Percentiles rank a stretch among this genome's conserved stretches.
phyloP scores from a whole-genome alignment of 2,113 vertebrate genomes.

The Syngnathoides biaculeatus region DNA sequence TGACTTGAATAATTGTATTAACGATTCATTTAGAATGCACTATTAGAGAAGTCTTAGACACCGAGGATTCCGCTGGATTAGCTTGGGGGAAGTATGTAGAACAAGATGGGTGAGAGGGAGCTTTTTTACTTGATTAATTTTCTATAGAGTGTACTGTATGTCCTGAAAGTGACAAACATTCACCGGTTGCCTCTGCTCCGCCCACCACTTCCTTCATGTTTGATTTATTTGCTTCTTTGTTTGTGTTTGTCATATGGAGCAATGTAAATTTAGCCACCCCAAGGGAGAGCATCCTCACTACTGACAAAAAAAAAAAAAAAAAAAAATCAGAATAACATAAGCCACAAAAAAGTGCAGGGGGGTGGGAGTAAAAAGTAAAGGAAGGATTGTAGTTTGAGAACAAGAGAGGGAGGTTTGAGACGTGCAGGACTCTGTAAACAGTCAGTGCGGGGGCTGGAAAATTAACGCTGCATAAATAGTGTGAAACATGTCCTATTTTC shows the following conservation, averaged over 20 bases:
- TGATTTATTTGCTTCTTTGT: conserved; percentile 70
- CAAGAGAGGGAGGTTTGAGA: conserved; percentile 60
- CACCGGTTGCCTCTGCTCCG: conserved; percentile 24
- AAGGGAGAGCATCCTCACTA: conserved; percentile 62
- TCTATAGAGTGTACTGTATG: conserved; percentile 7
- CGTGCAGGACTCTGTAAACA: conserved; percentile 68
- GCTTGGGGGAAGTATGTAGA: not conserved
- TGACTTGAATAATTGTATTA: not conserved
- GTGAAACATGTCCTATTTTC: conserved; percentile 70
- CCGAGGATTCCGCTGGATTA: not conserved
- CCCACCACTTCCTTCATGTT: conserved; percentile 32
- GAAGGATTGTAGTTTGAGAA: conserved; percentile 53
- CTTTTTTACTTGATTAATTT: conserved; percentile 2
- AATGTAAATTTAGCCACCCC: conserved; percentile 71
- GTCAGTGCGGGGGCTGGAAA: conserved; percentile 67
- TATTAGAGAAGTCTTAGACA: not conserved
- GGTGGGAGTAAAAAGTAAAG: conserved; percentile 41
- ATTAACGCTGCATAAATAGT: conserved; percentile 75
- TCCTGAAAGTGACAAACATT: conserved; percentile 44
- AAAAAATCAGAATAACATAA: conserved; percentile 65
- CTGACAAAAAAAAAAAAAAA: conserved; percentile 59
- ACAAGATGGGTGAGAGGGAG: conserved; percentile 19
- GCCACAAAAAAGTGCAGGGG: conserved; percentile 51
- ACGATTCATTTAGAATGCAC: not conserved
- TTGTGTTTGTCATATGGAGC: conserved; percentile 71